phyloP scores from a whole-genome alignment of 2,888 invertebrate species.

The Caenorhabditis panamensis region DNA sequence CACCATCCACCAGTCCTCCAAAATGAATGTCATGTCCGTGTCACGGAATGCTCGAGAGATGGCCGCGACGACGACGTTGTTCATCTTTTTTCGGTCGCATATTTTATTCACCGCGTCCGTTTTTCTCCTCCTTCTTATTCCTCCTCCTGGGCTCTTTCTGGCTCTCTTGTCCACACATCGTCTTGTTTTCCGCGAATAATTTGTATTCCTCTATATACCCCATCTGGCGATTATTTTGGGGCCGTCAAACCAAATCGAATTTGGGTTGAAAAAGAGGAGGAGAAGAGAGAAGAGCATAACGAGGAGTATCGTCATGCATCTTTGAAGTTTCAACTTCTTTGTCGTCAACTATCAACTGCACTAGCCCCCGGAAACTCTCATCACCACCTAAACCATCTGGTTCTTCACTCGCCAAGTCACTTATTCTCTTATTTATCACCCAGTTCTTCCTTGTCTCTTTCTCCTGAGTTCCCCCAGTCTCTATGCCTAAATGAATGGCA shows the following conservation, averaged over 20 bases:
- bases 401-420: background rate
- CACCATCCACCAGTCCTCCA: background rate
- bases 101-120: conserved; percentile 30
- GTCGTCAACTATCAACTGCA: background rate
- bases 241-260: conserved; percentile 37
- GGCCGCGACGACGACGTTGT: conserved; percentile 20
- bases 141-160: background rate
- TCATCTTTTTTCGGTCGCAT: conserved; percentile 30
- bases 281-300: background rate
- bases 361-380: background rate
- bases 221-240: conserved; percentile 49
- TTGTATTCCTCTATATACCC: conserved; percentile 37
- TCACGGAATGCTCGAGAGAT: conserved; percentile 14
- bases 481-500: conserved; percentile 7
- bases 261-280: conserved; percentile 14
- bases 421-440: background rate
- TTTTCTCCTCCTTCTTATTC: conserved; percentile 9
- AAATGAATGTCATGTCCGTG: conserved; percentile 42
- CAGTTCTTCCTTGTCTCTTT: conserved; percentile 3
- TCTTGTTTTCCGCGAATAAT: conserved; percentile 11
- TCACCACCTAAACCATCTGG: background rate
- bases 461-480: background rate
- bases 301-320: conserved; percentile 22
- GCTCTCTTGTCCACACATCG: background rate
- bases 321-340: conserved; percentile 12